Conservation (phyloP, 2,113 vertebrate species). For the Oreochromis niloticus region DNA sequence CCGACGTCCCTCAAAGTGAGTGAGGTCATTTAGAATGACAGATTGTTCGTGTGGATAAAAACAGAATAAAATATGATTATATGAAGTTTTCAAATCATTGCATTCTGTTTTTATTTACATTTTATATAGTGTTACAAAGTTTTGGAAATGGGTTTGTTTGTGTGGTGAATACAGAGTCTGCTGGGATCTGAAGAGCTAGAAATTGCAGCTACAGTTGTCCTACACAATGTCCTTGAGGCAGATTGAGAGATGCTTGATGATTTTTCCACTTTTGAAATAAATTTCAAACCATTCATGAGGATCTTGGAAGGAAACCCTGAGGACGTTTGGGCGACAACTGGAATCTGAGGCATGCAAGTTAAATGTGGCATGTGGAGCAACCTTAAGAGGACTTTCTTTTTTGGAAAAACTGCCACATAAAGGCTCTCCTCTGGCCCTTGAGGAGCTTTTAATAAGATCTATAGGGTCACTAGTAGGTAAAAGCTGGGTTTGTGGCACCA, state of each 20-base stretch:
- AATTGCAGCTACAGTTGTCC: background rate
- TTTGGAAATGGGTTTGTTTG: background rate
- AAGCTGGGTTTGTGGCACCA: background rate
- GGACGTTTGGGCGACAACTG: background rate
- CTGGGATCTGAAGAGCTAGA: background rate
- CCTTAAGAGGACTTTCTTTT: background rate
- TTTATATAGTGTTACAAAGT: background rate
- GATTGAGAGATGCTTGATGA: background rate
- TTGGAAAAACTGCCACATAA: background rate
- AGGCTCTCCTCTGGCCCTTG: background rate
- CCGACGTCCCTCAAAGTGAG: conserved; percentile 67
- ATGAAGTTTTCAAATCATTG: background rate
- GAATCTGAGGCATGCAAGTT: background rate
- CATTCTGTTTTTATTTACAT: background rate
- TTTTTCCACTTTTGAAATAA: background rate
- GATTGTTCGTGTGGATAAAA: background rate
- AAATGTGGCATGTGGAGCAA: background rate
- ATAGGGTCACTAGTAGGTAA: background rate
- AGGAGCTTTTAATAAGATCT: background rate
- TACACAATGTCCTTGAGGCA: background rate
- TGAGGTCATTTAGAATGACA: background rate
- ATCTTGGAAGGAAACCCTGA: background rate
- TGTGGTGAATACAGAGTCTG: background rate
- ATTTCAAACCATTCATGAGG: background rate
- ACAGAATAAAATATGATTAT: background rate